Conservation (phyloP, 2,113 vertebrate genomes). For the Hemichromis elongatus region DNA sequence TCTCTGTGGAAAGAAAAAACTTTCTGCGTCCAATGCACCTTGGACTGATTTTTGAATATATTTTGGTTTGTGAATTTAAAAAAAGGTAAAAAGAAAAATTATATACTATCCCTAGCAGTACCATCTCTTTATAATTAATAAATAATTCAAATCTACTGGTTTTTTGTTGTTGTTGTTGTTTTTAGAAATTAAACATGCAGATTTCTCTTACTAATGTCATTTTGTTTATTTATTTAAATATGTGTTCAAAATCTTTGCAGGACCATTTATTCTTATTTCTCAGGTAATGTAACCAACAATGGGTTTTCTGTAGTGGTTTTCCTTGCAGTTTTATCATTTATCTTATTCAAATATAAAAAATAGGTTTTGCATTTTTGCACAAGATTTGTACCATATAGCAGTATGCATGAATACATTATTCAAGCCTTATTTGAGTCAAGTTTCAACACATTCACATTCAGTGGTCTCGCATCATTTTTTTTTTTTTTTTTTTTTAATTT, state of each 20-base stretch:
- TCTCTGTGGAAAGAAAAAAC: slow-evolving; percentile 9
- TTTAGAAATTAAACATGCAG: not conserved
- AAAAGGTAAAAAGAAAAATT: not conserved
- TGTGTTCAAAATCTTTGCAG: not conserved
- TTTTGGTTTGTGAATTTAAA: not conserved
- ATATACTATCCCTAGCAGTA: not conserved
- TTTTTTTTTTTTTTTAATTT: not conserved
- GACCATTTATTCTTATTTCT: not conserved
- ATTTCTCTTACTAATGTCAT: not conserved
- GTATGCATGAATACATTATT: not conserved
- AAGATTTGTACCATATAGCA: not conserved
- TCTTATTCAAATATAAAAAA: not conserved
- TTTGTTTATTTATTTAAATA: not conserved
- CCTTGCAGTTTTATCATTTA: not conserved
- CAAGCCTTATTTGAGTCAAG: not conserved
- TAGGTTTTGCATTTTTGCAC: not conserved
- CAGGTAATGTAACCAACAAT: not conserved
- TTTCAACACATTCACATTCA: not conserved
- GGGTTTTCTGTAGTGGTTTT: not conserved
- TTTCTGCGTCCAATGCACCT: not conserved
- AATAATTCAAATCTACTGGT: not conserved
- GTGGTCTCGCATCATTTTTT: not conserved
- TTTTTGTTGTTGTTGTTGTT: no score
- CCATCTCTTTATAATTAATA: rapidly evolving
- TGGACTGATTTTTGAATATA: rapidly evolving